Conservation (phyloP, 2,797 vertebrate species). For the Mus spretus region DNA sequence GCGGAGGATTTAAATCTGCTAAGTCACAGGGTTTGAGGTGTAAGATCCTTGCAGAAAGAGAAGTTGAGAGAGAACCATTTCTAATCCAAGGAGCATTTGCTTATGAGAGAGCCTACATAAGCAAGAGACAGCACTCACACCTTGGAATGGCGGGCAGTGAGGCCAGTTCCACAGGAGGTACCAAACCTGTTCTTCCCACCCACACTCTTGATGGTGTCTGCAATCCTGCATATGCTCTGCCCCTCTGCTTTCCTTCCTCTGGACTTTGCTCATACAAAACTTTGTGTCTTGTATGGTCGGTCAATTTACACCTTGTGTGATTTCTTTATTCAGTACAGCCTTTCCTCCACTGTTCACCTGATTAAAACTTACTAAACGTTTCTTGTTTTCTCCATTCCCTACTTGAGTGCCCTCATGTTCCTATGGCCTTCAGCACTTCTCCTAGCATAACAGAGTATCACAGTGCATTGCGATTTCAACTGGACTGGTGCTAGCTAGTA, state of each 20-base stretch:
- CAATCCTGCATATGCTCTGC: not conserved
- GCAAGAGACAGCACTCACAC: constrained; percentile 14
- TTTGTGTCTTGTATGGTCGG: not conserved
- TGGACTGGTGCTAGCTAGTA: not conserved
- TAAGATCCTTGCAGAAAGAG: constrained; percentile 1
- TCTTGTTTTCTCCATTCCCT: not conserved
- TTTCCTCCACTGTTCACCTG: not conserved
- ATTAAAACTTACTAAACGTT: constrained; percentile 1
- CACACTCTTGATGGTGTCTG: not conserved
- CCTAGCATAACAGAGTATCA: not conserved
- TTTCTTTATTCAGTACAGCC: not conserved
- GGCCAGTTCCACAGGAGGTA: not conserved
- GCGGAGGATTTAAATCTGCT: not conserved
- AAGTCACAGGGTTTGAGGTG: not conserved
- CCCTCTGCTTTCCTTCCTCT: not conserved
- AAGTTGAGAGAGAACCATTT: constrained; percentile 39
- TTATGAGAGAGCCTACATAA: constrained; percentile 10
- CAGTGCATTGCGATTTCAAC: not conserved
- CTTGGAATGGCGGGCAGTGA: not conserved
- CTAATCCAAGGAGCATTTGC: constrained; percentile 29
- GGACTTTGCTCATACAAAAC: not conserved
- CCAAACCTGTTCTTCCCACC: not conserved
- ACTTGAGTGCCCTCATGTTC: constrained; percentile 12
- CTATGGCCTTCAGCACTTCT: not conserved
- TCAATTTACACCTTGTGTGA: constrained; percentile 6